Evolutionary conservation across 2,888 invertebrate species (phyloP).

Genomic region (Cerceris rybyensis): DNA sequence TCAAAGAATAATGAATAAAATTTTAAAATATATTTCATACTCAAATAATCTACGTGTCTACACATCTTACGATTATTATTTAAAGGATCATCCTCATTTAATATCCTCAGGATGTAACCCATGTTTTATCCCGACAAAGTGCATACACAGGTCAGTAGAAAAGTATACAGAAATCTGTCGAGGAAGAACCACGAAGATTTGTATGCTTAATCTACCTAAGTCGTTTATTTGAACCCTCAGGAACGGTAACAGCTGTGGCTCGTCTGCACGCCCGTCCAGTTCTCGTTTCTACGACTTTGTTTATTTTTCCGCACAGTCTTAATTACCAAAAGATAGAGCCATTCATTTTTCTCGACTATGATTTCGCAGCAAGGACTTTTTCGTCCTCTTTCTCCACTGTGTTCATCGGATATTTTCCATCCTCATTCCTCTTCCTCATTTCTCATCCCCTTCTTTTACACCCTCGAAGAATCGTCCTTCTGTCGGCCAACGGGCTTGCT

Average conservation of each 20-base stretch:
- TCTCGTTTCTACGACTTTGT: slow-evolving; percentile 59
- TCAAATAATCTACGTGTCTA: too few species aligned
- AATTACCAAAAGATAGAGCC: slow-evolving; percentile 79
- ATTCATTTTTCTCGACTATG: slow-evolving; percentile 68
- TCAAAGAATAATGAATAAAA: too few species aligned
- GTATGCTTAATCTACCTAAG: slow-evolving; percentile 73
- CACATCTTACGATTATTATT: too few species aligned
- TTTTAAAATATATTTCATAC: too few species aligned
- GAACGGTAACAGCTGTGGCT: slow-evolving; percentile 72
- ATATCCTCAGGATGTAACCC: too few species aligned
- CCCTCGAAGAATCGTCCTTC: slow-evolving; percentile 28
- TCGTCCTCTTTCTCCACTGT: slow-evolving; percentile 3
- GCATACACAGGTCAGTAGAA: slow-evolving; percentile 50
- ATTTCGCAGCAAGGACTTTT: slow-evolving; percentile 42
- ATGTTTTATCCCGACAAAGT: slow-evolving; percentile 30
- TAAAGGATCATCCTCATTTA: too few species aligned
- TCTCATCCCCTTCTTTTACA: neutral
- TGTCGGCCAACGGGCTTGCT: slow-evolving; percentile 19
- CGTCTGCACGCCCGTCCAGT: slow-evolving; percentile 39
- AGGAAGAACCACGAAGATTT: slow-evolving; percentile 60
- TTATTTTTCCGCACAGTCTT: slow-evolving; percentile 72
- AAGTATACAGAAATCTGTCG: slow-evolving; percentile 49
- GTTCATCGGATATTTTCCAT: slow-evolving; percentile 19
- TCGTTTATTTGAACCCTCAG: slow-evolving; percentile 73
- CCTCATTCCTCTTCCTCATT: neutral